phyloP scores from a whole-genome alignment of 92 coral and sea anemone genomes.

The Parazoanthus darwini region DNA sequence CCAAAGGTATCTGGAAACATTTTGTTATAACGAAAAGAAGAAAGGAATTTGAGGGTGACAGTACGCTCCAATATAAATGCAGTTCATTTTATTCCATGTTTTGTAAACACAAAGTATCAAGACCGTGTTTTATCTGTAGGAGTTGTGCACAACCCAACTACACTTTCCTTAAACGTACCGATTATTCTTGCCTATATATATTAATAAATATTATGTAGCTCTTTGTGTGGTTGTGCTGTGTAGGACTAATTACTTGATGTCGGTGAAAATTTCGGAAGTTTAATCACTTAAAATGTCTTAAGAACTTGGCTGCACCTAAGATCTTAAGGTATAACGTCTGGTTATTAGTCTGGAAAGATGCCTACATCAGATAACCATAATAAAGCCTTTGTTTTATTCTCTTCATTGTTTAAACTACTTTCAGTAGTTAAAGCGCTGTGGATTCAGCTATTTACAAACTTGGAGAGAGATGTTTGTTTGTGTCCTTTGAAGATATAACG shows the following conservation, averaged over 20 bases:
- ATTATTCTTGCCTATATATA: background rate
- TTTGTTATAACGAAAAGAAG: background rate
- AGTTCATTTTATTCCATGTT: background rate
- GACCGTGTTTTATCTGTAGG: background rate
- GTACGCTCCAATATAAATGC: background rate
- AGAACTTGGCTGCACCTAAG: background rate
- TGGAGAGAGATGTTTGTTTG: background rate
- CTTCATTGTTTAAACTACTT: background rate
- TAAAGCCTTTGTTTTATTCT: background rate
- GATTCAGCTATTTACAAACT: background rate
- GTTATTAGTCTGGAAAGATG: background rate
- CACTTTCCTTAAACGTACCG: background rate
- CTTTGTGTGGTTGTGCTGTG: background rate
- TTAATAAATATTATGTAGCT: background rate
- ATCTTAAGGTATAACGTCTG: background rate
- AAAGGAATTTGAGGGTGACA: background rate
- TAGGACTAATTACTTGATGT: background rate
- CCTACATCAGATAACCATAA: conserved; percentile 5
- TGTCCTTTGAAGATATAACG: background rate
- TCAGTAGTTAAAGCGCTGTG: background rate
- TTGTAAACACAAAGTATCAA: background rate
- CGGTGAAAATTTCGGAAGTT: background rate
- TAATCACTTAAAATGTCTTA: background rate
- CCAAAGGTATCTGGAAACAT: background rate
- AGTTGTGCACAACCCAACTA: background rate